phyloP scores from a whole-genome alignment of 2,888 invertebrate genomes.

The Agelastica alni region DNA sequence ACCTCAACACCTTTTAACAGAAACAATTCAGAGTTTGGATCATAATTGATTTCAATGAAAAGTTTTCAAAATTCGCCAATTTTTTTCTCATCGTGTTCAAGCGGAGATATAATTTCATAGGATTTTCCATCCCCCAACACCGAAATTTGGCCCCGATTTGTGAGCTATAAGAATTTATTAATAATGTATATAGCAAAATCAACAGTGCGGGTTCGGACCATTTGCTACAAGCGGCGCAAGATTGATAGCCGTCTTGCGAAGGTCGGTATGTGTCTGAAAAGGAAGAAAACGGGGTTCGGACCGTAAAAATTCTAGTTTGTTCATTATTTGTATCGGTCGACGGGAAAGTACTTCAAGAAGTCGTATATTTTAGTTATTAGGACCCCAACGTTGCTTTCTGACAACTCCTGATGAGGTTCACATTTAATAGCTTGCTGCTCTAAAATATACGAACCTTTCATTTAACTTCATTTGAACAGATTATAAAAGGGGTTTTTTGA shows the following conservation, averaged over 20 bases:
- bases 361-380: slow-evolving; percentile 19
- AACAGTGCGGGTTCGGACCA: slow-evolving; percentile 22
- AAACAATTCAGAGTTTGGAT: no score
- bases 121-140: slow-evolving; percentile 9
- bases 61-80: no score
- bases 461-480: no score
- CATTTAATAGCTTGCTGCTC: not conserved
- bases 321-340: slow-evolving; percentile 22
- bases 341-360: slow-evolving; percentile 20
- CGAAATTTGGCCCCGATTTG: slow-evolving; percentile 13
- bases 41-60: no score
- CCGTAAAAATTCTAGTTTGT: slow-evolving; percentile 25
- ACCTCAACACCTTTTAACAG: no score
- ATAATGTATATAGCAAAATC: slow-evolving; percentile 23
- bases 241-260: slow-evolving; percentile 21
- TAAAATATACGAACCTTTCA: not conserved
- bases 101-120: no score
- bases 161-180: slow-evolving; percentile 20
- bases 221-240: slow-evolving; percentile 26
- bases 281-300: slow-evolving; percentile 2
- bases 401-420: slow-evolving; percentile 9
- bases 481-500: no score
- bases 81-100: no score
- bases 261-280: slow-evolving; percentile 12
- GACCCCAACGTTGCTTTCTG: slow-evolving; percentile 6